Evolutionary conservation across 2,797 vertebrate genomes (phyloP).

Genomic region (Orestias chungarensis): DNA sequence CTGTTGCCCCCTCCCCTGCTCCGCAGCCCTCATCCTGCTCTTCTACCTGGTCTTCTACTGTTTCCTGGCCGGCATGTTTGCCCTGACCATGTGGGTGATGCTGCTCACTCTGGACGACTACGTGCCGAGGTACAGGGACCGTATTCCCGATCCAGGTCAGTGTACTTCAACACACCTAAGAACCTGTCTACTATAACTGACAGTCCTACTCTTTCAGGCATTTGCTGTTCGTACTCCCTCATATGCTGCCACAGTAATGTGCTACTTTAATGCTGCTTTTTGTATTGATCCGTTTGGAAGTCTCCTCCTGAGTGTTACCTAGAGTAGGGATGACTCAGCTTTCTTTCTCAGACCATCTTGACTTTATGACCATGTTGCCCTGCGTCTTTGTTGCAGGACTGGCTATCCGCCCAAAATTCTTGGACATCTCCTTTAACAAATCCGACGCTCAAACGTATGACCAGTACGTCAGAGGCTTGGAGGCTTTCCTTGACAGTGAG

Average conservation of each 20-base stretch:
- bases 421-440: constrained; percentile 86
- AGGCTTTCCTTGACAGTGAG: constrained; percentile 87
- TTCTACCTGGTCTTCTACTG: constrained; percentile 97
- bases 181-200: constrained; percentile 7
- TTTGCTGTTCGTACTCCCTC: constrained; percentile 63
- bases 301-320: constrained; percentile 42
- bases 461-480: constrained; percentile 81
- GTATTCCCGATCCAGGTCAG: constrained; percentile 91
- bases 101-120: constrained; percentile 91
- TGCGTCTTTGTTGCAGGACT: constrained; percentile 79
- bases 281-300: constrained; percentile 63
- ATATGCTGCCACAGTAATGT: constrained; percentile 44
- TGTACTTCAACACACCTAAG: neutral
- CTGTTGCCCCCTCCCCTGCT: neutral
- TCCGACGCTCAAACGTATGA: constrained; percentile 78
- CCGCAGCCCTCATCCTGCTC: constrained; percentile 79
- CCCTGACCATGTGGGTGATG: constrained; percentile 97
- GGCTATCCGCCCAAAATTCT: constrained; percentile 88
- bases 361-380: neutral
- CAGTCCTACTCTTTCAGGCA: constrained; percentile 27
- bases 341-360: too few species aligned
- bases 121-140: constrained; percentile 90
- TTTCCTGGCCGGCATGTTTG: constrained; percentile 94
- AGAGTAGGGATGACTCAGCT: constrained; percentile 8
- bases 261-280: constrained; percentile 39